Conservation (phyloP, 1,140 invertebrate species). For the Harlomillsia oculata region DNA sequence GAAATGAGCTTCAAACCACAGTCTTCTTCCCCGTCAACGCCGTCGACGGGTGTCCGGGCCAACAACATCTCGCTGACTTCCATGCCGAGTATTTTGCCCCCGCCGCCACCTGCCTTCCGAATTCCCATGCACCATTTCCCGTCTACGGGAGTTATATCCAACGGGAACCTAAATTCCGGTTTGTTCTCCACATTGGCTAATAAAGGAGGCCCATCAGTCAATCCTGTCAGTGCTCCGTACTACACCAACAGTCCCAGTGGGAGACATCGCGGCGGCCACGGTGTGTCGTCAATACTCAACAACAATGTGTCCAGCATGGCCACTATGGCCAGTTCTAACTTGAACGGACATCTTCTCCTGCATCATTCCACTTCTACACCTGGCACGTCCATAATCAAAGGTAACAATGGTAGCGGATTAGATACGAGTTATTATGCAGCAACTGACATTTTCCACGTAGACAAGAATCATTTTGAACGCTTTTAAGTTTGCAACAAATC, state of each 20-base stretch:
- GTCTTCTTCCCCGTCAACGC: constrained; percentile 25
- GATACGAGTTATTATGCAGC: constrained; percentile 33
- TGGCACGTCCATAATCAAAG: neutral
- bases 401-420: neutral
- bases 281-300: too few relatives aligned
- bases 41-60: constrained; percentile 12
- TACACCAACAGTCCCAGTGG: neutral
- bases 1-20: constrained; percentile 25
- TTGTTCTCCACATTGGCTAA: too few relatives aligned
- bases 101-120: constrained; percentile 1
- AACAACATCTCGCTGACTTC: constrained; percentile 7
- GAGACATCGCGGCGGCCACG: neutral
- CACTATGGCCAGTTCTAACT: constrained; percentile 8
- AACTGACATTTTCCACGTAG: constrained; percentile 33
- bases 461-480: constrained; percentile 32
- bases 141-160: too few relatives aligned
- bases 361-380: neutral
- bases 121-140: constrained; percentile 7
- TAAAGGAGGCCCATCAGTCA: neutral
- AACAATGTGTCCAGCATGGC: constrained; percentile 14
- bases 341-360: constrained; percentile 5
- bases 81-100: constrained; percentile 9
- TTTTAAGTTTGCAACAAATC: constrained; percentile 15
- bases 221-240: too few relatives aligned
- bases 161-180: neutral